Evolutionary conservation across 2,113 vertebrate genomes (phyloP).

Genomic region (Panthera leo): DNA sequence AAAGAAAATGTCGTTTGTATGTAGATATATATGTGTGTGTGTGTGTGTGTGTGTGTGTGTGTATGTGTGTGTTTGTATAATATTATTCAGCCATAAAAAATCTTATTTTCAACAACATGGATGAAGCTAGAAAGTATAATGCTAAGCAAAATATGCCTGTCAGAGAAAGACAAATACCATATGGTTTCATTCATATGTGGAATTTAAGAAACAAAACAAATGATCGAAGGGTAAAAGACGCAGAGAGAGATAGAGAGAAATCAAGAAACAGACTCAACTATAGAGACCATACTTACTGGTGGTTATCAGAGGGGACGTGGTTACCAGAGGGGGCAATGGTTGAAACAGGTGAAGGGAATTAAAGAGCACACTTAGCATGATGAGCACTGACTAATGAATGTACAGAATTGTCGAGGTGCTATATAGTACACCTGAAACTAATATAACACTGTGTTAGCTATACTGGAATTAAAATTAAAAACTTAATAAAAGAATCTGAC

Average conservation of each 20-base stretch:
- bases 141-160: neutral
- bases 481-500: neutral
- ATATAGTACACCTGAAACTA: neutral
- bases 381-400: neutral
- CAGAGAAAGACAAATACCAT: neutral
- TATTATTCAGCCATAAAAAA: neutral
- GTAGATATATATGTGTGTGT: neutral
- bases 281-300: neutral
- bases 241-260: neutral
- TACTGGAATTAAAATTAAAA: neutral
- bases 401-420: neutral
- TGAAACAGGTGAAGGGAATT: neutral
- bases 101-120: neutral
- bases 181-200: neutral
- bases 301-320: neutral
- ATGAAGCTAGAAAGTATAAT: neutral
- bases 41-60: neutral
- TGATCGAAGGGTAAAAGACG: neutral
- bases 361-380: neutral
- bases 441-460: neutral
- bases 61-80: neutral
- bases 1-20: neutral
- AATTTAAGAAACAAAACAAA: neutral
- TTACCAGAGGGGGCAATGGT: neutral
- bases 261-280: neutral